These are phyloP conservation scores for Microtus montanus DNA, from an alignment of 2,113 vertebrate species.

Conservation along the genomic window DNA sequence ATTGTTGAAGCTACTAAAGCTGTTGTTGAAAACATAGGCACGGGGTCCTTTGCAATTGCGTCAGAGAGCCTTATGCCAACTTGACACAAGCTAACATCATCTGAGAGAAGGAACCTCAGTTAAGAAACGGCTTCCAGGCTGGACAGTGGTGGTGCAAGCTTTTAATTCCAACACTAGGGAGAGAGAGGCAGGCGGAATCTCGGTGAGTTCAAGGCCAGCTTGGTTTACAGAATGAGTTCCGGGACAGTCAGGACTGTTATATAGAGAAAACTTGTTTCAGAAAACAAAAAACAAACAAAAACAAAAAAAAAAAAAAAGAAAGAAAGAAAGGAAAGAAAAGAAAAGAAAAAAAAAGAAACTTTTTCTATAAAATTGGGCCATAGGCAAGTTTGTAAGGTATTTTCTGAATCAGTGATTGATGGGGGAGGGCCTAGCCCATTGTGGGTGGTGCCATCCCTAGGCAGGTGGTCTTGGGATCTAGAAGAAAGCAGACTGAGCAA, in stretches of 20 bases:
- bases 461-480: neutral
- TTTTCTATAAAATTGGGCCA: neutral
- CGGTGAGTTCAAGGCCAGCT: too few relatives aligned
- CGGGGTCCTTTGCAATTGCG: neutral
- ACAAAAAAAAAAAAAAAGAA: too few relatives aligned
- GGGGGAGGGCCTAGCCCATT: neutral
- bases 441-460: neutral
- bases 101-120: neutral
- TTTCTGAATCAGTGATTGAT: neutral
- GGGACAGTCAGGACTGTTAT: too few relatives aligned
- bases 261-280: too few relatives aligned
- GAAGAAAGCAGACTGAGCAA: neutral
- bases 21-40: constrained; percentile 29
- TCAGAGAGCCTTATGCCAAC: neutral
- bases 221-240: too few relatives aligned
- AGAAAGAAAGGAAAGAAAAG: too few relatives aligned
- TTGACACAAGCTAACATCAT: neutral
- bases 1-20: neutral
- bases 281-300: too few relatives aligned
- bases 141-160: too few relatives aligned
- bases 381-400: neutral
- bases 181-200: too few relatives aligned
- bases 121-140: neutral
- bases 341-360: neutral
- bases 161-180: too few relatives aligned